Percentiles rank a stretch among this genome's conserved stretches.
Evolutionary conservation across 2,888 invertebrate species (phyloP).

Genomic region (Lepeophtheirus nordmannii): DNA sequence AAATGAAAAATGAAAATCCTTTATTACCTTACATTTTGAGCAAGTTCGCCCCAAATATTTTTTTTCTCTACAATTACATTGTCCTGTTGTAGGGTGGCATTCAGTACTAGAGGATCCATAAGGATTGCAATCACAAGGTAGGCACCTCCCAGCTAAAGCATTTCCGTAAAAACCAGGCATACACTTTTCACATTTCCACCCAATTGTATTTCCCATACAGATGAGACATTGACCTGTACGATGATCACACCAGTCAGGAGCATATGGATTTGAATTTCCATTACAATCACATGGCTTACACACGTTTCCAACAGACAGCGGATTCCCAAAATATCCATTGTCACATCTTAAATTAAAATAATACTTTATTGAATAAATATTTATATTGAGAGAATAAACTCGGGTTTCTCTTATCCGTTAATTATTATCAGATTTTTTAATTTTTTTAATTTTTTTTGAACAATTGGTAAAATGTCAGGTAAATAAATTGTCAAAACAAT

Average conservation of each 20-base stretch:
- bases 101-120: background rate
- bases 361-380: too few relatives aligned
- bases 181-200: conserved; percentile 36
- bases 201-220: conserved; percentile 21
- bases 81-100: conserved; percentile 18
- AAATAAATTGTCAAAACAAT: too few relatives aligned
- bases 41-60: conserved; percentile 23
- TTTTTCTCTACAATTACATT: conserved; percentile 25
- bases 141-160: conserved; percentile 39
- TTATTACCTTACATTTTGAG: conserved; percentile 5
- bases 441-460: too few relatives aligned
- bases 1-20: too few relatives aligned
- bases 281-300: conserved; percentile 71
- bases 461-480: too few relatives aligned
- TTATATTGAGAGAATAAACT: too few relatives aligned
- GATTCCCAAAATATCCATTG: conserved; percentile 88
- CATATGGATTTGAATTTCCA: conserved; percentile 81
- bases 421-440: too few relatives aligned
- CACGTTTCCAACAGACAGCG: conserved; percentile 49
- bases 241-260: conserved; percentile 92
- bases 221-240: conserved; percentile 48
- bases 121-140: conserved; percentile 17
- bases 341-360: conserved; percentile 44
- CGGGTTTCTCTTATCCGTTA: too few relatives aligned
- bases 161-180: conserved; percentile 40